Percentiles rank a stretch among this genome's conserved stretches.
Conservation (phyloP, 2,797 vertebrate species). For the Esox masquinongy region DNA sequence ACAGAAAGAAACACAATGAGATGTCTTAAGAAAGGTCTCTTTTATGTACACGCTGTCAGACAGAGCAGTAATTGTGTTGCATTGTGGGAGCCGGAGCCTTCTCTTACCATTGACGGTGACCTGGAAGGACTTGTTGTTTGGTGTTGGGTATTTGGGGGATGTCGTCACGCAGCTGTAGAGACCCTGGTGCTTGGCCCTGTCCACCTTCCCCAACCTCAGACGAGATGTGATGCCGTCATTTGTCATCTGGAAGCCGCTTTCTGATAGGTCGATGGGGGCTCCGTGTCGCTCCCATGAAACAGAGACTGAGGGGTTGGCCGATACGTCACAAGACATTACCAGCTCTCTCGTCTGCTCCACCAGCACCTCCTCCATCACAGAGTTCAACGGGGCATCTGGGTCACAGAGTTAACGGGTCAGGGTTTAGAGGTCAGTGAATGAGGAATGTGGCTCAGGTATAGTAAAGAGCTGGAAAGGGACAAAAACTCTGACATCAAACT, state of each 20-base stretch:
- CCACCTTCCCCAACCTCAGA: conserved; percentile 60
- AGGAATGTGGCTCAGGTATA: neutral
- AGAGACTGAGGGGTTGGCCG: conserved; percentile 80
- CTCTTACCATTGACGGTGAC: conserved; percentile 82
- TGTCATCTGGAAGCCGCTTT: conserved; percentile 57
- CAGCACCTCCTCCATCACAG: conserved; percentile 56
- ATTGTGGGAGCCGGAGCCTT: neutral
- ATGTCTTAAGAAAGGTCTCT: neutral
- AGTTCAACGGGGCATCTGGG: conserved; percentile 78
- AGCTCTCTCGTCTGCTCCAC: conserved; percentile 58
- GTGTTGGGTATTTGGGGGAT: conserved; percentile 50
- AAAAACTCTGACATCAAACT: no score
- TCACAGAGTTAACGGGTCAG: conserved; percentile 28
- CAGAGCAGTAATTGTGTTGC: neutral
- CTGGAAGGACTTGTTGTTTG: conserved; percentile 70
- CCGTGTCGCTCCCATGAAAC: conserved; percentile 78
- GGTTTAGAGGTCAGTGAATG: neutral
- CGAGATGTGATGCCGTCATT: conserved; percentile 66
- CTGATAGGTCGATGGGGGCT: conserved; percentile 61
- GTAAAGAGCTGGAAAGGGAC: neutral
- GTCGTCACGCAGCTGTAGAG: conserved; percentile 74
- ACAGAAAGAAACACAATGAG: neutral
- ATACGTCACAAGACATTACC: conserved; percentile 74
- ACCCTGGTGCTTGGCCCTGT: conserved; percentile 73
- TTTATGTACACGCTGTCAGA: no score